Evolutionary conservation across 2,888 invertebrate genomes (phyloP).

Genomic region (Agrotis segetum): DNA sequence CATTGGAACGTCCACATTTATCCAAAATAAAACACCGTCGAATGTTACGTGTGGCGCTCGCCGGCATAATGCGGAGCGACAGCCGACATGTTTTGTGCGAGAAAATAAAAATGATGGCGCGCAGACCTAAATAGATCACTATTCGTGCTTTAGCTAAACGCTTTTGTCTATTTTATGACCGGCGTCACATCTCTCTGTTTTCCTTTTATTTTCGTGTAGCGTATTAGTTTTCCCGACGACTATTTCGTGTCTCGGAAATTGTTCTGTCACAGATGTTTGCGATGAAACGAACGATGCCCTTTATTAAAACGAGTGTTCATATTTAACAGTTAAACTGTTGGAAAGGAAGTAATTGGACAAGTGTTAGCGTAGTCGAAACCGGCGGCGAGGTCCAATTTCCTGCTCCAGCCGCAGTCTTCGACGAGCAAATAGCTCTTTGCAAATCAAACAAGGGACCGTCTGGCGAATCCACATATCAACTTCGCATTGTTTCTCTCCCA

Average conservation of each 20-base stretch:
- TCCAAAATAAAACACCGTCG: slow-evolving; percentile 88
- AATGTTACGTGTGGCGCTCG: slow-evolving; percentile 89
- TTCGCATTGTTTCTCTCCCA: slow-evolving; percentile 89
- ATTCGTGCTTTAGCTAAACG: slow-evolving; percentile 87
- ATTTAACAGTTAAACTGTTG: slow-evolving; percentile 76
- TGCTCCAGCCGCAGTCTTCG: slow-evolving; percentile 85
- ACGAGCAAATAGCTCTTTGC: slow-evolving; percentile 88
- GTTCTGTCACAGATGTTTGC: slow-evolving; percentile 79
- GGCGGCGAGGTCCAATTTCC: slow-evolving; percentile 85
- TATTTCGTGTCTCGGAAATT: slow-evolving; percentile 83
- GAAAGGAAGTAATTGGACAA: slow-evolving; percentile 87
- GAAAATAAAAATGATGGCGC: slow-evolving; percentile 91
- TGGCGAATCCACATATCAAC: slow-evolving; percentile 90
- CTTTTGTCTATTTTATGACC: slow-evolving; percentile 89
- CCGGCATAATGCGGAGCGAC: slow-evolving; percentile 88
- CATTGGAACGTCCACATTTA: slow-evolving; percentile 89
- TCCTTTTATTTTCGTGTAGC: slow-evolving; percentile 83
- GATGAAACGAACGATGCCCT: slow-evolving; percentile 69
- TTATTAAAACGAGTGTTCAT: slow-evolving; percentile 79
- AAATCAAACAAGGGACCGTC: slow-evolving; percentile 90
- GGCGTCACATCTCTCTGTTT: slow-evolving; percentile 81
- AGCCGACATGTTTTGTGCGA: slow-evolving; percentile 90
- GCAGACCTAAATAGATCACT: slow-evolving; percentile 88
- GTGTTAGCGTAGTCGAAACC: slow-evolving; percentile 81
- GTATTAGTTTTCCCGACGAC: slow-evolving; percentile 85